Evolutionary conservation across 2,888 invertebrate species (phyloP), one percentile per base, ranked within the genome.

Genomic region (Dryobota labecula): DNA sequence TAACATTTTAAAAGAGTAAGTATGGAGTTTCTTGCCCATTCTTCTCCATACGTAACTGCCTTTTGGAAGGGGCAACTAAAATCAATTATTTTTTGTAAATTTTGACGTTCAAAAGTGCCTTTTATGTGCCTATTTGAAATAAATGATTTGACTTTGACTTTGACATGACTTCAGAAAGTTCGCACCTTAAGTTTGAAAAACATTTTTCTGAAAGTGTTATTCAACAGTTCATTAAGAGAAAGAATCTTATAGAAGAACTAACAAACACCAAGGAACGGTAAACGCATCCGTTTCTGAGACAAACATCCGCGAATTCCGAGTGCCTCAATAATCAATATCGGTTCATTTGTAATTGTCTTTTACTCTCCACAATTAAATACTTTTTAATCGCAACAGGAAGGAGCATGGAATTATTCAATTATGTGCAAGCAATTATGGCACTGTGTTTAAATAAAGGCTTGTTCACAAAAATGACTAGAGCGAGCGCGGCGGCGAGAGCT

Each of bases 321-420:
- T 83, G 75, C 83, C 77, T 80, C 82, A 79, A 87, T 87, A 87
- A 80, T 82, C 85, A 82, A 84, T 82, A 82, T 75, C 81, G 58
- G 57, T 65, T 79, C 70, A 84, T 82, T 80, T 76, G 84, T 90
- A 91, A 92, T 93, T 92, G 89, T 92, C 92, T 92, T 90, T 92
- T 91, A 92, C 92, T 92, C 91, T 90, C 86, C 73, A 86, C 88
- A 89, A 92, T 93, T 92, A 93, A 89, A 87, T 81, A 89, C 87
- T 90, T 90, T 89, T 89, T 89, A 88, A 90, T 90, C 84, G 87
- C 75, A 84, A 85, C 90, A 90, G 92, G 92, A 93, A 91, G 88
- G 24, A 43, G 38, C 47, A 4, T n/a, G 57, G 87, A 88, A 91
- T 92, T 89, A 92, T 89, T 88, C 89, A 91, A 90, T 90, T 90